Conservation (phyloP, 2,113 vertebrate genomes). For the Chloroceryle aenea region DNA sequence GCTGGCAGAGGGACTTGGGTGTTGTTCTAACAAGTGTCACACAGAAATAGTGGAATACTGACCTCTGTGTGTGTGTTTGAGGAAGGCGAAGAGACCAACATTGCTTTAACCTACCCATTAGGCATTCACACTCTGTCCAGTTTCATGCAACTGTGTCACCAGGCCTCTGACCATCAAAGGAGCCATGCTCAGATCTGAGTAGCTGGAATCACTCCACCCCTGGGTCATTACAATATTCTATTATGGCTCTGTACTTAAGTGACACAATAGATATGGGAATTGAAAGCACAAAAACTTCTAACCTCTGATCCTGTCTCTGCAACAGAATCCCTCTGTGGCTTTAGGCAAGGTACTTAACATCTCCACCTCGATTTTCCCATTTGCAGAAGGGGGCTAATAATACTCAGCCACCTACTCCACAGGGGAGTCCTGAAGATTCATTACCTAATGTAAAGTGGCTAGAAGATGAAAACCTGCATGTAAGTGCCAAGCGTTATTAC, state of each 20-base stretch:
- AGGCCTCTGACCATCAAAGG: background rate
- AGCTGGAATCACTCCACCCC: background rate
- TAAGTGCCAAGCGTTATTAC: constrained; percentile 44
- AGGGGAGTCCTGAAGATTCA: constrained; percentile 40
- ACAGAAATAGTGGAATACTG: background rate
- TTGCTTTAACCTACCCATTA: background rate
- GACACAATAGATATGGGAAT: constrained; percentile 34
- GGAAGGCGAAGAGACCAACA: background rate
- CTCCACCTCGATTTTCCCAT: background rate
- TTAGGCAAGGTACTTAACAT: constrained; percentile 54
- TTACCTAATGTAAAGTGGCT: constrained; percentile 55
- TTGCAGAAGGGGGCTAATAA: constrained; percentile 36
- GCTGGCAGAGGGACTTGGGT: background rate
- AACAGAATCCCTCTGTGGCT: background rate
- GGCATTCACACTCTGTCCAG: fast-evolving
- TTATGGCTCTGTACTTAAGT: constrained; percentile 26
- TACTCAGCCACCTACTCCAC: constrained; percentile 16
- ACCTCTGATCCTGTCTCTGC: constrained; percentile 41
- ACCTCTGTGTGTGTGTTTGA: background rate
- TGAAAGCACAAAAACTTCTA: constrained; percentile 42
- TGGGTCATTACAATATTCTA: background rate
- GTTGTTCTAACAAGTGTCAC: background rate
- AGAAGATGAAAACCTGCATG: constrained; percentile 53
- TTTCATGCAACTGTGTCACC: fast-evolving
- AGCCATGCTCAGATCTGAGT: fast-evolving